Conservation (phyloP, 2,113 vertebrate species). For the Brachyhypopomus gauderio region DNA sequence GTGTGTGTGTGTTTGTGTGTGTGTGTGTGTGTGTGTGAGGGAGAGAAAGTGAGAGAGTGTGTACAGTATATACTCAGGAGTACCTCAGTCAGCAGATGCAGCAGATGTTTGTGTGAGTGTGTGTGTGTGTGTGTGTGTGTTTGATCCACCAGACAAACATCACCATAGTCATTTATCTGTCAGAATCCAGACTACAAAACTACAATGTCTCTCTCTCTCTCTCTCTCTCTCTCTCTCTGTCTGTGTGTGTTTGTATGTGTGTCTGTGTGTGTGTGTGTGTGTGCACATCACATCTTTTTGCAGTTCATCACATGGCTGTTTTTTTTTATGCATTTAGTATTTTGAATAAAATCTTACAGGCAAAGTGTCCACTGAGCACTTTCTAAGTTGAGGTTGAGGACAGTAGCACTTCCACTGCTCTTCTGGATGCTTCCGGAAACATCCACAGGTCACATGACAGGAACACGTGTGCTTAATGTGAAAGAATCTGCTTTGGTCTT, state of each 20-base stretch:
- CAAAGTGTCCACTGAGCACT: background rate
- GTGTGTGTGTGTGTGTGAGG: background rate
- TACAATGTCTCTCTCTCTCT: conserved; percentile 33
- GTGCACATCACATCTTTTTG: background rate
- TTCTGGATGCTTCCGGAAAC: background rate
- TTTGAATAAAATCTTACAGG: conserved; percentile 7
- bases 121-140: conserved; percentile 38
- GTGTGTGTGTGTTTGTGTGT: conserved; percentile 14
- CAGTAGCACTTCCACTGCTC: conserved; percentile 8
- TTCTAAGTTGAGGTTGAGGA: background rate
- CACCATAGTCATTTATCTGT: conserved; percentile 56
- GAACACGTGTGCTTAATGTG: background rate
- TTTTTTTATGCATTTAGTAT: conserved; percentile 5
- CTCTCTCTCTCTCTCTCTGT: conserved; percentile 9
- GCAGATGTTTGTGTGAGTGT: conserved; percentile 34
- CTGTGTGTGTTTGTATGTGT: background rate
- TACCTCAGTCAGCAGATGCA: conserved; percentile 37
- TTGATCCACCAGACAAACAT: conserved; percentile 51
- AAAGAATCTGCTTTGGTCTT: background rate
- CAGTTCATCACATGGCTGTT: conserved; percentile 17
- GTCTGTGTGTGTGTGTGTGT: background rate
- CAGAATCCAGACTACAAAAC: conserved; percentile 54
- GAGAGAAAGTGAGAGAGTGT: background rate
- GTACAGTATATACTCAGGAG: conserved; percentile 23
- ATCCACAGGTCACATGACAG: background rate